Percentiles rank a stretch among this genome's conserved stretches.
These are phyloP conservation scores for Aldabrachelys gigantea DNA, from an alignment of 2,113 vertebrate species.

Conservation along the genomic window DNA sequence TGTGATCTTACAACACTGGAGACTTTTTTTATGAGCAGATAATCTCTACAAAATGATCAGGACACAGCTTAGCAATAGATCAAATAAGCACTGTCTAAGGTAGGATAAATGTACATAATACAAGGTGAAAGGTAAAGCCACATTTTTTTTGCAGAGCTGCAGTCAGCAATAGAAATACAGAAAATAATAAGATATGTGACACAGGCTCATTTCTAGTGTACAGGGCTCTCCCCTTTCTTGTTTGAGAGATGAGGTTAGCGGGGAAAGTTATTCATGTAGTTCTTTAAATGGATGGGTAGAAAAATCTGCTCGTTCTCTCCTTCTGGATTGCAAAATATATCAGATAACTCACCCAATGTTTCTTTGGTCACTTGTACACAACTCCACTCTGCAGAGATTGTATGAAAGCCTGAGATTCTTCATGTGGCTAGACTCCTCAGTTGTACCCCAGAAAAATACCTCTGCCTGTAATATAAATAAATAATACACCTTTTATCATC, in stretches of 20 bases:
- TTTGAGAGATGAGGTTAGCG: not conserved
- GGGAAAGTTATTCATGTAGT: not conserved
- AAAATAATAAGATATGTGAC: not conserved
- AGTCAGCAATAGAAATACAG: not conserved
- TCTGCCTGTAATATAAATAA: not conserved
- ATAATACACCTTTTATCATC: not conserved
- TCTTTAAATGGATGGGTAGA: not conserved
- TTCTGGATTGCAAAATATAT: not conserved
- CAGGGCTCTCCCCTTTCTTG: not conserved
- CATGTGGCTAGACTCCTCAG: not conserved
- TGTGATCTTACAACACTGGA: not conserved
- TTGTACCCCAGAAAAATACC: not conserved
- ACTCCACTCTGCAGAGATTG: not conserved
- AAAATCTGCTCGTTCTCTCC: not conserved
- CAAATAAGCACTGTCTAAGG: not conserved
- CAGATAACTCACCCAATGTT: not conserved
- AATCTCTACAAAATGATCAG: not conserved
- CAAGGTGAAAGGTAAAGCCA: not conserved
- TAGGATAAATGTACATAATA: not conserved
- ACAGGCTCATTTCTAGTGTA: not conserved
- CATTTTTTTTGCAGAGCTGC: not conserved
- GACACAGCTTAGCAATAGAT: not conserved
- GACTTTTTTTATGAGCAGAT: not conserved
- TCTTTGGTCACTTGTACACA: not conserved
- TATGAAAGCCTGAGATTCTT: not conserved